phyloP scores from a whole-genome alignment of 2,888 invertebrate species.

The Spodoptera littoralis region DNA sequence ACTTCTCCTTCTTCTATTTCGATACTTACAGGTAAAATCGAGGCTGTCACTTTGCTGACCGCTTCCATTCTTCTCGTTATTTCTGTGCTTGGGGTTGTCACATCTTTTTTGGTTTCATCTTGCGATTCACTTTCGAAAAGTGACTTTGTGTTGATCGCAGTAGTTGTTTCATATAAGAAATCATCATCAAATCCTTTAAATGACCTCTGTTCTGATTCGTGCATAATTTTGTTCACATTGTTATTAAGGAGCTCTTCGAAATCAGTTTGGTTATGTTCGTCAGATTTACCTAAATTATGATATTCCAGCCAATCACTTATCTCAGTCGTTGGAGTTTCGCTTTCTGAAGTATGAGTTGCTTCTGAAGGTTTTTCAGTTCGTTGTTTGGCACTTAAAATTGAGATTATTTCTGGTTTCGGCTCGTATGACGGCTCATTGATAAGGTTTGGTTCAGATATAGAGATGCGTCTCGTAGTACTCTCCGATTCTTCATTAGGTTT shows the following conservation, averaged over 20 bases:
- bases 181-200: constrained; percentile 68
- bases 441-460: constrained; percentile 67
- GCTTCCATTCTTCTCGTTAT: constrained; percentile 18
- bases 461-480: constrained; percentile 65
- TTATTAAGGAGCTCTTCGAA: constrained; percentile 51
- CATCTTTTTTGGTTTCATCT: constrained; percentile 23
- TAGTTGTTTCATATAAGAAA: constrained; percentile 57
- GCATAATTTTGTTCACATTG: constrained; percentile 46
- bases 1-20: constrained; percentile 27
- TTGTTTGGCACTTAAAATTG: constrained; percentile 62
- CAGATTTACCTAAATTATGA: constrained; percentile 44
- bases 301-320: constrained; percentile 72
- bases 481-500: constrained; percentile 51
- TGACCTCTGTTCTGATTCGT: constrained; percentile 70
- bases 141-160: constrained; percentile 19
- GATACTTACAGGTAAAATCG: constrained; percentile 14
- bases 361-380: constrained; percentile 20
- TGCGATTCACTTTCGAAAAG: constrained; percentile 23
- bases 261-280: constrained; percentile 36
- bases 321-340: constrained; percentile 58
- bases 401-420: constrained; percentile 70
- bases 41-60: constrained; percentile 10
- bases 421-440: constrained; percentile 72
- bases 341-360: constrained; percentile 30
- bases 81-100: constrained; percentile 21